phyloP scores from a whole-genome alignment of 2,113 vertebrate genomes.

The Rafetus swinhoei region DNA sequence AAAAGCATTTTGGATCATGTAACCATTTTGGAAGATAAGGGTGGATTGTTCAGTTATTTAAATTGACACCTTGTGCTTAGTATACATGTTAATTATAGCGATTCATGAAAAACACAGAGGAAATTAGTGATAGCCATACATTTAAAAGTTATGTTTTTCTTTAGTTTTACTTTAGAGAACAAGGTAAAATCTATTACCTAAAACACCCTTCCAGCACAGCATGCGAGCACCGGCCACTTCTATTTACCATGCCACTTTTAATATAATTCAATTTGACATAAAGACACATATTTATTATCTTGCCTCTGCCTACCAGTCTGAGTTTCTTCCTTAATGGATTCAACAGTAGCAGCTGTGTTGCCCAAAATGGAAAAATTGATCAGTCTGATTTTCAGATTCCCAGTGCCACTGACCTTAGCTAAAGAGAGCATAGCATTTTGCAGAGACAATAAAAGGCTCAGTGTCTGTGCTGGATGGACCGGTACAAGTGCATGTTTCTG shows the following conservation, averaged over 20 bases:
- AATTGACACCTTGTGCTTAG: background rate
- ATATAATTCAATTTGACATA: background rate
- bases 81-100: background rate
- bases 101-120: background rate
- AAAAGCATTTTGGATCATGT: background rate
- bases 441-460: background rate
- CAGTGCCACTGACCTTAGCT: background rate
- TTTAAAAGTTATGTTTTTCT: background rate
- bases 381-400: background rate
- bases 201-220: background rate
- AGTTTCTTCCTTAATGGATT: background rate
- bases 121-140: background rate
- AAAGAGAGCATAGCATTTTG: background rate
- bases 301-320: background rate
- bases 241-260: background rate
- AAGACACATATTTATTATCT: background rate
- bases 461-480: background rate
- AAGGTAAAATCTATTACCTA: background rate
- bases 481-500: background rate
- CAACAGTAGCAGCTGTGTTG: background rate
- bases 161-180: background rate
- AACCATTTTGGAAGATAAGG: background rate
- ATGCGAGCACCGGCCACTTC: background rate
- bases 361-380: background rate
- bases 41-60: background rate